phyloP scores from a whole-genome alignment of 2,113 vertebrate species.

The Clarias gariepinus region DNA sequence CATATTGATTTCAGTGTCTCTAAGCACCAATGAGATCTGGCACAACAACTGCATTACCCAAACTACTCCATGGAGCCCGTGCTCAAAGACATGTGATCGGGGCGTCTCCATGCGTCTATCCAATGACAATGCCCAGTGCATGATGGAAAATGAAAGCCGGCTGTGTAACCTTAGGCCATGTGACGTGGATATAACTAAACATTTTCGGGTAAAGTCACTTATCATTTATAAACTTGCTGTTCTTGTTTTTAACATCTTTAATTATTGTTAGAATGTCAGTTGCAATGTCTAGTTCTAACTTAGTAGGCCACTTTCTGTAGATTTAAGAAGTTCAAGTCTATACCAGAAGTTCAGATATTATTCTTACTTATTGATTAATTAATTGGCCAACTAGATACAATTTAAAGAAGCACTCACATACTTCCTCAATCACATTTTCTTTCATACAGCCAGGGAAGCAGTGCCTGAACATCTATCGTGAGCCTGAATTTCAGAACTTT shows the following conservation, averaged over 20 bases:
- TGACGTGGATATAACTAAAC: conserved; percentile 80
- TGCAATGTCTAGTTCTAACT: not conserved
- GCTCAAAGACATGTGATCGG: conserved; percentile 88
- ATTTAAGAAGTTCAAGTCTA: not conserved
- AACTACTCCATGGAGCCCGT: conserved; percentile 92
- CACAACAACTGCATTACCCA: conserved; percentile 88
- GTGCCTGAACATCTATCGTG: conserved; percentile 73
- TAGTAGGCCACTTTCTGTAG: not conserved
- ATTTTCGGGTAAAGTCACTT: conserved; percentile 83
- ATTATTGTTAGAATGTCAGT: not conserved
- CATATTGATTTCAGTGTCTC: conserved; percentile 35
- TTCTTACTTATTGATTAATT: not conserved
- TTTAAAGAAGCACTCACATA: not conserved
- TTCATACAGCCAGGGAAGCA: conserved; percentile 64
- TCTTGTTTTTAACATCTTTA: not conserved
- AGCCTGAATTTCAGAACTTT: conserved; percentile 64
- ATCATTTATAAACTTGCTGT: not conserved
- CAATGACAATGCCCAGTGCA: conserved; percentile 83
- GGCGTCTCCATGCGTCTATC: conserved; percentile 90
- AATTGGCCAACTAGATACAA: not conserved
- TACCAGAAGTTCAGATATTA: not conserved
- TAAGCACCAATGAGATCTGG: conserved; percentile 67
- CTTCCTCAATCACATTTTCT: not conserved
- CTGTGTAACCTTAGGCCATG: conserved; percentile 93
- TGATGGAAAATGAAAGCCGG: conserved; percentile 84